Base-by-base conservation (phyloP, 2,113 vertebrate species). In the Callocephalon fimbriatum region DNA sequence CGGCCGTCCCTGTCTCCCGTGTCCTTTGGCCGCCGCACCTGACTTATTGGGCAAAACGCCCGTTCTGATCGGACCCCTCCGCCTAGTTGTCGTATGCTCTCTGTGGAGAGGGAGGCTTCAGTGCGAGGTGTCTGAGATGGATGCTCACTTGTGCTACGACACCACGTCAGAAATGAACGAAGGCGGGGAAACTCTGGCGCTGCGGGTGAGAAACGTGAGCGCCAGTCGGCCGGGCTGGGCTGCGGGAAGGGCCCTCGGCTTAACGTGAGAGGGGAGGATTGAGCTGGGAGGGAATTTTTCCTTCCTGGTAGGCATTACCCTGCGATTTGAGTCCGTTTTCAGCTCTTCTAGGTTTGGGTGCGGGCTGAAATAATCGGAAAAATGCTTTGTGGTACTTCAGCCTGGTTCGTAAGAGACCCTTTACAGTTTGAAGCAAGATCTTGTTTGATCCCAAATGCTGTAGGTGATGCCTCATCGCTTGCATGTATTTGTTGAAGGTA, bases 51-150 rank as follows among this genome's bases (percentile, higher is more conserved):
- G 38, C 22, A 45, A 1, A 29, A 11, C 16, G 0, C n/a, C 56
- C 56, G 15, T 18, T n/a, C 13, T 19, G 8, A 0, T 11, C 32
- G 35, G 44, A 3, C 59, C 0, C 23, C n/a, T 22, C n/a, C 51
- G 0, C 6, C 26, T 14, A 48, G 27, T 11, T 5, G 44, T 5
- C 31, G 0, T 0, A 0, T 16, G 16, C 16, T 31, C 5, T 20
- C 37, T 6, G 27, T 1, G 61, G 5, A 10, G 61, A 8, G 29
- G 20, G 50, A 8, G 40, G 27, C 62, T 42, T 27, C 23, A 18
- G 29, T 0, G 15, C 29, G 1, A 13, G 22, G 9, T 17, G 27
- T 29, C 40, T 13, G 48, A 9, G 15, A 3, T 2, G 4, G 22
- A 4, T 3, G 35, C 48, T 47, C 13, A 14, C 45, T 31, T 4